Conservation (phyloP, 2,888 invertebrate species). For the Athalia circularis region DNA sequence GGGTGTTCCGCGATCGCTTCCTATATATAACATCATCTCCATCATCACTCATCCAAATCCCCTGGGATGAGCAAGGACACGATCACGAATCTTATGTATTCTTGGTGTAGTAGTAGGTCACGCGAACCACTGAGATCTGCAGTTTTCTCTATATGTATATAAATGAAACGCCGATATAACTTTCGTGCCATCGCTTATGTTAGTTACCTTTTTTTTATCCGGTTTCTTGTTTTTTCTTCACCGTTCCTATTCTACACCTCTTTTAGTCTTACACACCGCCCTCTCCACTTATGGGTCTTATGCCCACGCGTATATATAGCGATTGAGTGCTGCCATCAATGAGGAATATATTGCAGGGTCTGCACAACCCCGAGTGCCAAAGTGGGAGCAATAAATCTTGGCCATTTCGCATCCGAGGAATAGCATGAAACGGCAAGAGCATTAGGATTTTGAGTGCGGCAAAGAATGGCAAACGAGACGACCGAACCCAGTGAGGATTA, state of each 20-base stretch:
- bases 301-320: not conserved
- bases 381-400: slow-evolving; percentile 24
- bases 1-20: slow-evolving; percentile 15
- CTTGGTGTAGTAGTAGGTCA: slow-evolving; percentile 9
- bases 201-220: slow-evolving; percentile 4
- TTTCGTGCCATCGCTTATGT: slow-evolving; percentile 13
- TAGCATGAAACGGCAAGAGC: no score
- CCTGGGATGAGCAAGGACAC: not conserved
- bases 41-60: slow-evolving; percentile 32
- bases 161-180: slow-evolving; percentile 9
- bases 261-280: no score
- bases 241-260: no score
- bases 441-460: not conserved
- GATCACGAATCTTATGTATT: not conserved
- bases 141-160: slow-evolving; percentile 25
- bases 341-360: slow-evolving; percentile 28
- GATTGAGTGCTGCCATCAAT: slow-evolving; percentile 35
- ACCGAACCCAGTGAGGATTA: no score
- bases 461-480: no score
- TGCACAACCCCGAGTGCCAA: slow-evolving; percentile 8
- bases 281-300: not conserved
- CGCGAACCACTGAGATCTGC: not conserved
- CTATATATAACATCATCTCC: not conserved
- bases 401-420: not conserved
- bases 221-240: no score